Conservation (phyloP, 2,888 invertebrate genomes). For the Rhagonycha fulva region DNA sequence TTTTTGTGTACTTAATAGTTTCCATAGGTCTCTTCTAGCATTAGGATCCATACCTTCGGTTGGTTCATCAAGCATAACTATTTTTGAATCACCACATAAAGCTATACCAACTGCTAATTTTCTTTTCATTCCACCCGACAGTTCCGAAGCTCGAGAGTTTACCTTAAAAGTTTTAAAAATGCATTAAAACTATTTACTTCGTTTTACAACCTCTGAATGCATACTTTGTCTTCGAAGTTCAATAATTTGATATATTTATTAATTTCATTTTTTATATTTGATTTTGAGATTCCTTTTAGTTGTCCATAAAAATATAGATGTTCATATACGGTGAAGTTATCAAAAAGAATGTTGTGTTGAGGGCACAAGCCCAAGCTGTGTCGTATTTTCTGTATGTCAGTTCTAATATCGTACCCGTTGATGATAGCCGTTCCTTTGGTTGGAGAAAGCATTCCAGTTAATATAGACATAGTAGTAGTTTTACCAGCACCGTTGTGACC, state of each 20-base stretch:
- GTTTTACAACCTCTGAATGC: background rate
- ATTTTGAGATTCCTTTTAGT: slow-evolving; percentile 65
- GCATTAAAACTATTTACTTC: background rate
- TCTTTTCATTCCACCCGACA: slow-evolving; percentile 83
- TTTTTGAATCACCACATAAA: slow-evolving; percentile 73
- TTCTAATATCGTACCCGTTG: slow-evolving; percentile 72
- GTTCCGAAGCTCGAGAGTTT: slow-evolving; percentile 59
- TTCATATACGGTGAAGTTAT: slow-evolving; percentile 79
- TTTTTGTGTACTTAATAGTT: slow-evolving; percentile 74
- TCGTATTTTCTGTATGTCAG: slow-evolving; percentile 66
- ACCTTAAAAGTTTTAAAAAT: slow-evolving; percentile 47
- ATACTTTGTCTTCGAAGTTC: slow-evolving; percentile 68
- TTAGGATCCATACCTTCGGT: slow-evolving; percentile 89
- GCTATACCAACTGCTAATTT: slow-evolving; percentile 78
- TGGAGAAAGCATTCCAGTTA: slow-evolving; percentile 77
- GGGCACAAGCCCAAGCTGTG: slow-evolving; percentile 80
- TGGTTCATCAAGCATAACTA: slow-evolving; percentile 75
- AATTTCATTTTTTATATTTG: slow-evolving; percentile 63
- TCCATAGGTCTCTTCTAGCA: slow-evolving; percentile 81
- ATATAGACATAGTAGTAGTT: slow-evolving; percentile 91
- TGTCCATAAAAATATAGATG: slow-evolving; percentile 82
- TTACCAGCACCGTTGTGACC: slow-evolving; percentile 89
- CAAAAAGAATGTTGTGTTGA: slow-evolving; percentile 84
- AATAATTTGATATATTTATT: slow-evolving; percentile 66
- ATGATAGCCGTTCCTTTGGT: slow-evolving; percentile 72